phyloP scores from a whole-genome alignment of 2,888 invertebrate genomes.

The Myopa tessellatipennis region DNA sequence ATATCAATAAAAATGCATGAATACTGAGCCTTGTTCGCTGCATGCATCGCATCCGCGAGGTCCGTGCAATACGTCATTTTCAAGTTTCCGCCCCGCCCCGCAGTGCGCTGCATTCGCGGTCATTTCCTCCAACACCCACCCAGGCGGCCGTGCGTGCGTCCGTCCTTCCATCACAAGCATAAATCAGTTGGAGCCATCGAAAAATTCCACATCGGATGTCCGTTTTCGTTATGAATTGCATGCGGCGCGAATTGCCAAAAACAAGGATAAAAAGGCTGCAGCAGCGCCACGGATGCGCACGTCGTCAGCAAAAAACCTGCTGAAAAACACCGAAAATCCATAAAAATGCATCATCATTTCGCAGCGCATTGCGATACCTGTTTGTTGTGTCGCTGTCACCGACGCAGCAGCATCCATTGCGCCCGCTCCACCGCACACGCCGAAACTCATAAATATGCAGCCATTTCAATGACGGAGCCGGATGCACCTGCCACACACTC shows the following conservation, averaged over 20 bases:
- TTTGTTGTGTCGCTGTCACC: conserved; percentile 21
- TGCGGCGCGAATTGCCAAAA: conserved; percentile 49
- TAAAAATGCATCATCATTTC: conserved; percentile 69
- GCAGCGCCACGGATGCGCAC: conserved; percentile 39
- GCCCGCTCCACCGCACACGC: not conserved
- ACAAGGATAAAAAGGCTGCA: conserved; percentile 24
- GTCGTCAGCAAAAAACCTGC: conserved; percentile 51
- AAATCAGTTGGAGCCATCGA: conserved; percentile 63
- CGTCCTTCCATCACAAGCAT: conserved; percentile 62
- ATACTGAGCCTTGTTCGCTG: conserved; percentile 49
- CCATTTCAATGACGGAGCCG: conserved; percentile 7
- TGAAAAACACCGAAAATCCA: conserved; percentile 68
- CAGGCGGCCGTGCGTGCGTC: conserved; percentile 34
- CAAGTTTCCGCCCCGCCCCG: conserved; percentile 3
- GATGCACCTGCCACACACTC: not conserved
- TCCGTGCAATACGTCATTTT: conserved; percentile 34
- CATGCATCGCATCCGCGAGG: conserved; percentile 10
- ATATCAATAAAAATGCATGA: conserved; percentile 64
- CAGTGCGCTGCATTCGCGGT: conserved; percentile 12
- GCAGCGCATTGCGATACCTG: conserved; percentile 43
- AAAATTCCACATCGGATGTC: conserved; percentile 53
- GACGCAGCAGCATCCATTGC: not conserved
- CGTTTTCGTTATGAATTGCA: conserved; percentile 51
- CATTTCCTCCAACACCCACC: conserved; percentile 27
- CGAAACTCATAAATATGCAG: conserved; percentile 29